phyloP scores from a whole-genome alignment of 2,888 invertebrate species.

The Diabrotica balteata region DNA sequence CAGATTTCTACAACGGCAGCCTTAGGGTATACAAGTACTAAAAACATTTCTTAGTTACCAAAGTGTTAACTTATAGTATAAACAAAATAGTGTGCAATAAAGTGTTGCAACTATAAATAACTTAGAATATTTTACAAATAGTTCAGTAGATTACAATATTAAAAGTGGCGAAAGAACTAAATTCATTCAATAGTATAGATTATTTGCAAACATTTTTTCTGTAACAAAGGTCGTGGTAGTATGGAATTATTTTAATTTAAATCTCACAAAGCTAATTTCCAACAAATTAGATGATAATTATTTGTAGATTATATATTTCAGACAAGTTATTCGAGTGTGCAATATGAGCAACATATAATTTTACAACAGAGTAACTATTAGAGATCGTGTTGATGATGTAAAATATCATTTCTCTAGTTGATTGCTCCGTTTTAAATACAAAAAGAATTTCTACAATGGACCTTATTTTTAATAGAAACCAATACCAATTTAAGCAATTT shows the following conservation, averaged over 20 bases:
- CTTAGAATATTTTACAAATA: conserved; percentile 20
- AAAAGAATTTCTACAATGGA: neutral
- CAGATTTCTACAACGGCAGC: neutral
- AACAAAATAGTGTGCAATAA: conserved; percentile 28
- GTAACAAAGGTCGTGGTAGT: conserved; percentile 1
- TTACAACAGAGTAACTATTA: too few relatives aligned
- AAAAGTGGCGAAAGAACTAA: neutral
- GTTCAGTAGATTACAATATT: conserved; percentile 4
- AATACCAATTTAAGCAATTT: too few relatives aligned
- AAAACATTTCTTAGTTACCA: conserved; percentile 17
- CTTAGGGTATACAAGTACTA: conserved; percentile 15
- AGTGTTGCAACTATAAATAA: conserved; percentile 23
- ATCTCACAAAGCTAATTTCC: neutral
- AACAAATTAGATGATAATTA: neutral
- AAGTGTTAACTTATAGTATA: conserved; percentile 23
- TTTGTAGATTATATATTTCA: neutral
- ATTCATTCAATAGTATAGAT: neutral
- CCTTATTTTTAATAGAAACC: too few relatives aligned
- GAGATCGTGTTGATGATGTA: too few relatives aligned
- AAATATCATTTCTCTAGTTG: neutral
- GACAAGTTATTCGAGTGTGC: conserved; percentile 4
- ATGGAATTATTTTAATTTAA: conserved; percentile 2
- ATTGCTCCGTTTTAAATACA: neutral
- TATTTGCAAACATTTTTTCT: neutral
- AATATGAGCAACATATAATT: neutral